Conservation (phyloP, 2,888 invertebrate genomes). For the Ypsolopha scabrella region DNA sequence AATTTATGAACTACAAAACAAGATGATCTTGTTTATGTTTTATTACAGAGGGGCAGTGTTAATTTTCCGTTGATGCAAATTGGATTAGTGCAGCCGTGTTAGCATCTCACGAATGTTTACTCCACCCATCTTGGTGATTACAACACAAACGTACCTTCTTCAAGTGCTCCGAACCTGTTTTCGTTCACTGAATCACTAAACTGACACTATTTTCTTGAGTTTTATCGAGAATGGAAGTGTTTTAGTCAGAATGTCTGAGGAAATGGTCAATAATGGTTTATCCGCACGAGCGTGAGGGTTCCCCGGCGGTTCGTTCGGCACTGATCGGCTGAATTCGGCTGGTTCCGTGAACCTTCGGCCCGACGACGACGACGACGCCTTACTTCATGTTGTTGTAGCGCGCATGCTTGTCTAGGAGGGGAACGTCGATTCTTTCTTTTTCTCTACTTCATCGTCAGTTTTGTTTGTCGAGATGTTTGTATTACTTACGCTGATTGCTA, state of each 20-base stretch:
- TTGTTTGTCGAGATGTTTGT: too few relatives aligned
- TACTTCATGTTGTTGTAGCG: slow-evolving; percentile 28
- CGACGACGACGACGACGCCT: slow-evolving; percentile 12
- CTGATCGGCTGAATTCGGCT: slow-evolving; percentile 54
- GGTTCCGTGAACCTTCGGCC: slow-evolving; percentile 35
- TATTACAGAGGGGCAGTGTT: not conserved
- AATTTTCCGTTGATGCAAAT: slow-evolving; percentile 1
- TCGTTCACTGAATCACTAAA: slow-evolving; percentile 38
- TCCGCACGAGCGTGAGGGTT: slow-evolving; percentile 44
- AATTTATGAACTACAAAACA: too few relatives aligned
- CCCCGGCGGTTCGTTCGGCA: slow-evolving; percentile 43
- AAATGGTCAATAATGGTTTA: slow-evolving; percentile 56
- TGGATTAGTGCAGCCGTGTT: slow-evolving; percentile 26
- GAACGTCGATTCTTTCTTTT: slow-evolving; percentile 4
- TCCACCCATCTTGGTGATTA: slow-evolving; percentile 26
- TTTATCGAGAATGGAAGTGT: slow-evolving; percentile 29
- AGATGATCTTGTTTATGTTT: not conserved
- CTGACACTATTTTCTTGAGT: slow-evolving; percentile 30
- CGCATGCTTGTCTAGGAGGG: slow-evolving; percentile 33
- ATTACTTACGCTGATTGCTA: too few relatives aligned
- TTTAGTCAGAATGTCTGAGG: slow-evolving; percentile 38
- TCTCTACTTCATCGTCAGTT: not conserved
- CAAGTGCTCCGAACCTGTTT: slow-evolving; percentile 8
- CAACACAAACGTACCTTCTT: slow-evolving; percentile 10
- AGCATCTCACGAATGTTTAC: slow-evolving; percentile 30